Percentiles rank a stretch among this genome's conserved stretches.
These are phyloP conservation scores for Elegia similella DNA, from an alignment of 2,888 invertebrate genomes.

Conservation along the genomic window DNA sequence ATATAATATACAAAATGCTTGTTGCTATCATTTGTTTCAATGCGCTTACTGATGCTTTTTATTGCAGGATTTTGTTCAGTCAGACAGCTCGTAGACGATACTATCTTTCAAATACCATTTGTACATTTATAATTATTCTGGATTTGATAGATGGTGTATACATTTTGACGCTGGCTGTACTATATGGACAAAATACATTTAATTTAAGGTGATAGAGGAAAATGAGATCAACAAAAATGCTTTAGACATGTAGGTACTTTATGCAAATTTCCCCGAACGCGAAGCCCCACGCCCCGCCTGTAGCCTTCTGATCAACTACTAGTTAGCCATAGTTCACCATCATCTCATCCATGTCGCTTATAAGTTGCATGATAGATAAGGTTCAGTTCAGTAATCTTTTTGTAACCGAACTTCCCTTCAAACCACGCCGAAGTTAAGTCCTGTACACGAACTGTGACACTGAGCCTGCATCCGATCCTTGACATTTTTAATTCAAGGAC, in stretches of 20 bases:
- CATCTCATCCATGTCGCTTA: slow-evolving; percentile 30
- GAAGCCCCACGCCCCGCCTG: slow-evolving; percentile 16
- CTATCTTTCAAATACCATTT: slow-evolving; percentile 10
- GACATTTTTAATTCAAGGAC: not conserved
- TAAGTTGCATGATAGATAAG: slow-evolving; percentile 27
- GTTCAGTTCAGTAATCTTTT: slow-evolving; percentile 2
- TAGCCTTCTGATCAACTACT: slow-evolving; percentile 18
- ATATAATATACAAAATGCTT: slow-evolving; percentile 33
- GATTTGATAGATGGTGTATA: slow-evolving; percentile 16
- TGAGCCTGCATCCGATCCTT: not conserved
- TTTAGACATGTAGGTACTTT: slow-evolving; percentile 31
- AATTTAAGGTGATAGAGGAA: slow-evolving; percentile 33
- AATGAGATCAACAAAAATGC: slow-evolving; percentile 27
- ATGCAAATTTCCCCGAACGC: slow-evolving; percentile 23
- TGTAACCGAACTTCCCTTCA: not conserved
- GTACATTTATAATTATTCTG: not conserved
- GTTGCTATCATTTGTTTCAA: slow-evolving; percentile 40
- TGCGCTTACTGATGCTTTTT: slow-evolving; percentile 32
- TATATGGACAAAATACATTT: slow-evolving; percentile 24
- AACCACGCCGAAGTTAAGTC: not conserved
- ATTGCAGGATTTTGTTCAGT: slow-evolving; percentile 28
- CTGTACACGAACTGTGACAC: not conserved
- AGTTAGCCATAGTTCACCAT: slow-evolving; percentile 22
- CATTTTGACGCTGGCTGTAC: slow-evolving; percentile 14
- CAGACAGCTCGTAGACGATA: slow-evolving; percentile 10